These are phyloP conservation scores for Neolamprologus devosi DNA, from an alignment of 2,113 vertebrate species.

Conservation along the genomic window DNA sequence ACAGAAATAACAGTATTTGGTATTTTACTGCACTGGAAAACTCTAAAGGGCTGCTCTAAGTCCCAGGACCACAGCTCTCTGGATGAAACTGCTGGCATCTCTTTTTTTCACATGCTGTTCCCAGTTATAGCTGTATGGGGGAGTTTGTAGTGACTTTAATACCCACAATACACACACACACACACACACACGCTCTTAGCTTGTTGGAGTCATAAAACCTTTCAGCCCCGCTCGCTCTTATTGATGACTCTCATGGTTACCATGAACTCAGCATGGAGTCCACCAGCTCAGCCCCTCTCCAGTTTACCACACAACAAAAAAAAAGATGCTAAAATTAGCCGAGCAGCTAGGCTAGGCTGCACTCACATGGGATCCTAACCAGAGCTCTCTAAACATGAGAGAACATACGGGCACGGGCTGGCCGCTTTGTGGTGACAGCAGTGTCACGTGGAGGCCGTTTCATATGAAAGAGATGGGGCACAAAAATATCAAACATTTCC, in stretches of 20 bases:
- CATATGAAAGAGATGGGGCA: not conserved
- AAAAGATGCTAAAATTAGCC: slow-evolving; percentile 64
- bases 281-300: slow-evolving; percentile 50
- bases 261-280: slow-evolving; percentile 50
- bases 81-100: not conserved
- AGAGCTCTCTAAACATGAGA: slow-evolving; percentile 46
- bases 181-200: not conserved
- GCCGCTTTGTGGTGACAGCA: slow-evolving; percentile 49
- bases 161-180: not conserved
- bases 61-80: not conserved
- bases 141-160: slow-evolving; percentile 42
- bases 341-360: slow-evolving; percentile 25
- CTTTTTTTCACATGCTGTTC: not conserved
- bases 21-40: slow-evolving; percentile 2
- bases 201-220: slow-evolving; percentile 51
- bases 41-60: not conserved
- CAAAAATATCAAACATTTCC: not conserved
- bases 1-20: not conserved
- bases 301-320: slow-evolving; percentile 48
- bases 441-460: slow-evolving; percentile 57
- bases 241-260: slow-evolving; percentile 60
- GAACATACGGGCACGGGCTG: slow-evolving; percentile 14
- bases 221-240: slow-evolving; percentile 50
- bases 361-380: slow-evolving; percentile 46
- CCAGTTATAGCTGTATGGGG: slow-evolving; percentile 13